Evolutionary conservation across 1,140 invertebrate genomes (phyloP).

Genomic region (Ceratitis capitata): DNA sequence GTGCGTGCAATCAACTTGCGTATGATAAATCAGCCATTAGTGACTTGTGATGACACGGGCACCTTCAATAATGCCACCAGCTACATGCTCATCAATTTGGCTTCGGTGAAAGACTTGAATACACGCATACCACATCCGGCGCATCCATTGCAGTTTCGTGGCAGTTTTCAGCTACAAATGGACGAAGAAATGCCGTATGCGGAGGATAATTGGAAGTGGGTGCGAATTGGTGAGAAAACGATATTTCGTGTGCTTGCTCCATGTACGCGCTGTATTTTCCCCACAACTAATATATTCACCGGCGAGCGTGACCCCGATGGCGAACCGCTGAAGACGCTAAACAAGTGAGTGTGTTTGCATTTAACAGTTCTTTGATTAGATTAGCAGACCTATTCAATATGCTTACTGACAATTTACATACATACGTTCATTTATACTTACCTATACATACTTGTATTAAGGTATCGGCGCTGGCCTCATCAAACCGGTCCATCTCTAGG

Average conservation of each 20-base stretch:
- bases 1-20: conserved; percentile 47
- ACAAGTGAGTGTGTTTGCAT: conserved; percentile 52
- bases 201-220: conserved; percentile 64
- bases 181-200: conserved; percentile 64
- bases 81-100: conserved; percentile 66
- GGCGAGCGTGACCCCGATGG: conserved; percentile 66
- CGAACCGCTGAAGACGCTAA: conserved; percentile 70
- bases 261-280: conserved; percentile 68
- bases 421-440: no score
- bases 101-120: conserved; percentile 67
- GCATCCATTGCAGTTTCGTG: conserved; percentile 67
- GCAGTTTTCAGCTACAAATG: conserved; percentile 68
- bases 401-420: no score
- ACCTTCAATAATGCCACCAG: conserved; percentile 66
- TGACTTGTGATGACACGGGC: conserved; percentile 52
- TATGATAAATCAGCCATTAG: conserved; percentile 49
- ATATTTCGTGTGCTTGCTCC: conserved; percentile 64
- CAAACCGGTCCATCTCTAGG: conserved; percentile 55
- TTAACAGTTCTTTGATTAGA: no score
- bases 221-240: conserved; percentile 59
- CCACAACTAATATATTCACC: conserved; percentile 70
- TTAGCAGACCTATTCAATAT: no score
- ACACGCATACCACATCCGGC: conserved; percentile 61
- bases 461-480: conserved; percentile 52
- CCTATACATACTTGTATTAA: neutral